Base-by-base conservation (phyloP, 2,113 vertebrate species). In the Xenopus laevis region DNA sequence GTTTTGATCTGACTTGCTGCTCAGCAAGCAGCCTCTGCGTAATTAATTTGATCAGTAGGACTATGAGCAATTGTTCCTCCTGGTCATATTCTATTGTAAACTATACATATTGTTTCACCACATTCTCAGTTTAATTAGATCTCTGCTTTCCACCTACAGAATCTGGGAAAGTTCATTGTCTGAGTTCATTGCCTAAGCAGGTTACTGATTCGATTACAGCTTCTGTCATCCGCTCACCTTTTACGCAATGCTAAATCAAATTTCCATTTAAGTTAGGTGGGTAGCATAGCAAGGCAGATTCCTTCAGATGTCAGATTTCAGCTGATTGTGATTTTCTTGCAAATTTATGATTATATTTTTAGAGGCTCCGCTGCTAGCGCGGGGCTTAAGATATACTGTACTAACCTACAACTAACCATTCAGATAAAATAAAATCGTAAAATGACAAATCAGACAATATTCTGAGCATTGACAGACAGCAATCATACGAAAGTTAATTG, bases 81-180 rank as follows among this genome's bases (percentile, higher is more conserved):
- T 61, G 45, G 72, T 68, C 57, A 46, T 68, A 64, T 73, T 55
- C 53, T 74, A 18, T 75, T 68, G 44, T 75, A 75, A 75, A 75
- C 23, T 40, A 23, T 61, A 50, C 44, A 61, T 57, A 75, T 66
- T 73, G 71, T 65, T 67, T 67, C 23, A 21, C 59, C 64, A 74
- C 63, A 60, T 67, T 66, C 52, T 74, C 52, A 74, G 66, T 74
- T 74, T 75, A 68, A 75, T 75, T 75, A 62, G 65, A 68, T 68
- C 65, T 68, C 45, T 75, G 65, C 65, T 68, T 74, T 74, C 65
- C 72, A 68, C 57, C 44, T 75, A 53, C 45, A 45, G 55, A 68
- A 75, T 75, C 57, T 75, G 1, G 72, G 55, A 75, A 75, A 68
- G 72, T 75, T 53, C 65, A 68, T 68, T 61, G 55, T 75, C 65